Base-by-base conservation (phyloP, 1,140 invertebrate genomes). In the Euwallacea fornicatus region DNA sequence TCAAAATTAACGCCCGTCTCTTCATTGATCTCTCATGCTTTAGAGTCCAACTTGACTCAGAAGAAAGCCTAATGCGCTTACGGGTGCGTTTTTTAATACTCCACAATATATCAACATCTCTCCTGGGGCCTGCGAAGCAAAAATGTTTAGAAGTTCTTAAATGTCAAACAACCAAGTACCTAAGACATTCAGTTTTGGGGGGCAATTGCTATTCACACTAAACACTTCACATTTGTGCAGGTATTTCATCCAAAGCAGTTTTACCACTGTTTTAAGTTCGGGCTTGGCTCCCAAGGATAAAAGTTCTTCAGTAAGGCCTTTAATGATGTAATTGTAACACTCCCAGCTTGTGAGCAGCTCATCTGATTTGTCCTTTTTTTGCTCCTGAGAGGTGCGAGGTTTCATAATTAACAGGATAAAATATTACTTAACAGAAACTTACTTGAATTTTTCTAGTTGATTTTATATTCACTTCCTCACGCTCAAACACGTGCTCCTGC, bases 181-280 rank as follows among this genome's bases (percentile, higher is more conserved):
- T 62, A 71, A 74, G 68, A 69, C 69, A 53, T 84, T 80, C 10
- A 90, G 75, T 76, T 85, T 87, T 9, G 88, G 88, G 41, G 84
- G 58, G 7, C 64, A 46, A 65, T 82, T 82, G 8, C 74, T 72
- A 1, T 78, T 81, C 15, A 78, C 82, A 4, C 84, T 84, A 68
- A 83, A 83, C 73, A 88, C 84, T 79, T 89, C 84, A 66, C 87
- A 78, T 75, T 85, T 84, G 42, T 82, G 75, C 72, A 90, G 81
- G 79, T 89, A 90, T 0, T 78, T 80, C 16, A 86, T 81, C 89
- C 89, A 91, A n/a, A 91, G 72, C 71, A 88, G 86, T 16, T 88
- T 82, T 6, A 86, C 78, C 69, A 85, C 85, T 42, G 82, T 60
- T 81, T 88, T 90, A 7, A 90, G 79, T 33, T 83, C 78, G 33